phyloP scores from a whole-genome alignment of 2,113 vertebrate genomes.

The Crotalus horridus region DNA sequence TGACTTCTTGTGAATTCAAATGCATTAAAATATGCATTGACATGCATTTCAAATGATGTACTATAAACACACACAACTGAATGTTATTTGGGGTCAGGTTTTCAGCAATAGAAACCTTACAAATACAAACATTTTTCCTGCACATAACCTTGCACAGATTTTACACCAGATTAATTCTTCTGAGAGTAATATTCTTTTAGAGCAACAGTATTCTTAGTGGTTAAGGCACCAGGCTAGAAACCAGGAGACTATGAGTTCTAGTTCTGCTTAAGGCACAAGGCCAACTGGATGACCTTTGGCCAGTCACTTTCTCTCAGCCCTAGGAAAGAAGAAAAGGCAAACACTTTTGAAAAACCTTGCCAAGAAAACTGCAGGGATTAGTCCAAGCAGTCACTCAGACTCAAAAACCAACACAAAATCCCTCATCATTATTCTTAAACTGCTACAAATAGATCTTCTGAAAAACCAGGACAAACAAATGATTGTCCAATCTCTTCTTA shows the following conservation, averaged over 20 bases:
- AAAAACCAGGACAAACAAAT: not conserved
- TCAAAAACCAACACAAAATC: not conserved
- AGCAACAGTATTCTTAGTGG: not conserved
- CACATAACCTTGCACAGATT: not conserved
- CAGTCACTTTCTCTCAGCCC: not conserved
- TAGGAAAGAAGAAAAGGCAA: not conserved
- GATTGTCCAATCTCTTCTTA: not conserved
- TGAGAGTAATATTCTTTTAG: not conserved
- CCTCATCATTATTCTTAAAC: not conserved
- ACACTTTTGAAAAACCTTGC: not conserved
- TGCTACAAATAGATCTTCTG: not conserved
- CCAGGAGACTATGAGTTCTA: not conserved
- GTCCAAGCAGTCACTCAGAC: not conserved
- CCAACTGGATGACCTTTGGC: not conserved
- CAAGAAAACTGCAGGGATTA: not conserved
- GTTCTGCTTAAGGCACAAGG: not conserved
- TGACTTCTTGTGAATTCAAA: not conserved
- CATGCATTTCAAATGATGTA: not conserved
- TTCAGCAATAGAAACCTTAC: not conserved
- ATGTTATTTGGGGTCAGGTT: not conserved
- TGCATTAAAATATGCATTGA: not conserved
- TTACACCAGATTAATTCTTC: not conserved
- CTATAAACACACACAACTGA: not conserved
- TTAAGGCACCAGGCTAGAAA: not conserved
- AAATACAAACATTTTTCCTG: not conserved